Evolutionary conservation across 2,113 vertebrate species (phyloP).

Genomic region (Phalacrocorax carbo): DNA sequence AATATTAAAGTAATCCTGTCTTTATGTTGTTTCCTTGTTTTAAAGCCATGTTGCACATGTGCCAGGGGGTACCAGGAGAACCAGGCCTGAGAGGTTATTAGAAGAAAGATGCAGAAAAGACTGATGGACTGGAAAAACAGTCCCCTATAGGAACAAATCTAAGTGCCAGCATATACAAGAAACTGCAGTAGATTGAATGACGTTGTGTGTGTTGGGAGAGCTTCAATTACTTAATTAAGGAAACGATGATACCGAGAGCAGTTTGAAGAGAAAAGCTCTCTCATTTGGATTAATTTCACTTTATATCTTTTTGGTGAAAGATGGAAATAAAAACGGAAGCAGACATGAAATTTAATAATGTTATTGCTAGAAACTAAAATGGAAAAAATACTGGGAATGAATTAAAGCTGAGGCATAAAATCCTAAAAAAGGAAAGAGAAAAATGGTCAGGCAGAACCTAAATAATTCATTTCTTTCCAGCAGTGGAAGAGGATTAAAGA

Average conservation of each 20-base stretch:
- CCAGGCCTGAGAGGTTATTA: background rate
- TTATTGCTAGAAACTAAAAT: slow-evolving; percentile 64
- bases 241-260: slow-evolving; percentile 5
- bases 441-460: slow-evolving; percentile 42
- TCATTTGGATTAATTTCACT: slow-evolving; percentile 67
- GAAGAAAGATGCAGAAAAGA: slow-evolving; percentile 4
- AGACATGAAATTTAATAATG: slow-evolving; percentile 71
- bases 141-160: background rate
- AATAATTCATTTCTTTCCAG: slow-evolving; percentile 57
- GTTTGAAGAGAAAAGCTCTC: slow-evolving; percentile 62
- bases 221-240: slow-evolving; percentile 72
- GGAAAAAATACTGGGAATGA: slow-evolving; percentile 49
- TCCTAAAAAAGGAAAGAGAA: slow-evolving; percentile 16
- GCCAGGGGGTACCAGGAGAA: background rate
- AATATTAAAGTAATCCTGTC: background rate
- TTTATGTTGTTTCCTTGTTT: background rate
- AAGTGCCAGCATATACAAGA: background rate
- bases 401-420: slow-evolving; percentile 49
- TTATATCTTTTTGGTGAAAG: slow-evolving; percentile 71
- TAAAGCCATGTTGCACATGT: background rate
- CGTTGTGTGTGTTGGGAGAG: slow-evolving; percentile 47
- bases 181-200: slow-evolving; percentile 45
- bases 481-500: slow-evolving; percentile 43
- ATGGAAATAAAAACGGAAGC: slow-evolving; percentile 72
- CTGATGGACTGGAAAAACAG: slow-evolving; percentile 20